These are phyloP conservation scores for Anarrhichthys ocellatus DNA, from an alignment of 2,113 vertebrate genomes.

Conservation along the genomic window DNA sequence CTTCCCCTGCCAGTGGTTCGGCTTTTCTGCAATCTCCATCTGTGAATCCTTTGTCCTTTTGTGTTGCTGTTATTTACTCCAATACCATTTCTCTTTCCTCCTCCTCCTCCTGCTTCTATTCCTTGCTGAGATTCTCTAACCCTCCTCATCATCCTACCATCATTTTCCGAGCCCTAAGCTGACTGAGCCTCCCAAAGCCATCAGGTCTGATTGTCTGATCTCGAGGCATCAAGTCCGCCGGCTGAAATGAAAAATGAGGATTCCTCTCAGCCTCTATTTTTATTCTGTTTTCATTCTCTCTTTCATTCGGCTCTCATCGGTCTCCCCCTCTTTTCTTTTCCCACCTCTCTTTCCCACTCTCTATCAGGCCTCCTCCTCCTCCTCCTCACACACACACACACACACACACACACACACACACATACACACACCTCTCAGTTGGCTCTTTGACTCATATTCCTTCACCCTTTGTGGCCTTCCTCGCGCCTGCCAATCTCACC, in stretches of 20 bases:
- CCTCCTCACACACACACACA: conserved; percentile 10
- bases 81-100: conserved; percentile 59
- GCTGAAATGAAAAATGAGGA: conserved; percentile 78
- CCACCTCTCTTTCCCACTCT: conserved; percentile 48
- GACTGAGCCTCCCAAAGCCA: conserved; percentile 78
- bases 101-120: conserved; percentile 34
- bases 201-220: conserved; percentile 79
- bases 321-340: conserved; percentile 50
- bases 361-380: conserved; percentile 12
- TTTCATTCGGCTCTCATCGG: conserved; percentile 59
- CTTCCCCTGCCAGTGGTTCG: conserved; percentile 52
- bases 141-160: conserved; percentile 73
- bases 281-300: conserved; percentile 72
- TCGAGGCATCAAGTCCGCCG: conserved; percentile 64
- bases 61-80: conserved; percentile 69
- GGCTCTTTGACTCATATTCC: conserved; percentile 53
- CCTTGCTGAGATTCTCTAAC: conserved; percentile 62
- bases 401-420: conserved; percentile 15
- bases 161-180: conserved; percentile 75
- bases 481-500: conserved; percentile 50
- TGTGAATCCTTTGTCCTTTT: conserved; percentile 67
- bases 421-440: conserved; percentile 8
- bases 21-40: conserved; percentile 57
- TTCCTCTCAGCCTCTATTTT: conserved; percentile 74
- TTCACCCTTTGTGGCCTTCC: conserved; percentile 62